A percentile compares a stretch with the other conserved stretches of the same genome.
These are phyloP conservation scores for Esox masquinongy DNA, from an alignment of 2,797 vertebrate species.

Conservation along the genomic window DNA sequence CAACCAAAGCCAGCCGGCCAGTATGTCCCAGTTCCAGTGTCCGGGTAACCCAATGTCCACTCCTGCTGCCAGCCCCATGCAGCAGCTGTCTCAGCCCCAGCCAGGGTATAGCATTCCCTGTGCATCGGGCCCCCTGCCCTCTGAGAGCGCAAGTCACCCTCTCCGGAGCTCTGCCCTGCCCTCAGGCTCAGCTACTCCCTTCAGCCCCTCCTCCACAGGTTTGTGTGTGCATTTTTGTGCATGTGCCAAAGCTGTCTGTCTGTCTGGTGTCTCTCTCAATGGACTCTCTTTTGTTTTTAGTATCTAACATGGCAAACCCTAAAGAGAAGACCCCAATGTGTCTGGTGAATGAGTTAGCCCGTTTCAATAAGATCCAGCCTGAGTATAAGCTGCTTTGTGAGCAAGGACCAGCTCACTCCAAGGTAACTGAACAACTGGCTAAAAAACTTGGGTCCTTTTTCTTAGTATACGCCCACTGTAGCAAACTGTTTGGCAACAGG, in stretches of 20 bases:
- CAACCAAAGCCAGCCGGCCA: conserved; percentile 50
- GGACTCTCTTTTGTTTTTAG: conserved; percentile 64
- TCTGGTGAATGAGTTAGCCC: conserved; percentile 99
- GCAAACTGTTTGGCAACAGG: not conserved
- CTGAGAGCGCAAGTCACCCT: conserved; percentile 94
- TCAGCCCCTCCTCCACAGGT: conserved; percentile 90
- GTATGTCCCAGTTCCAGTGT: conserved; percentile 94
- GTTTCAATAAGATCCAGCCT: conserved; percentile 95
- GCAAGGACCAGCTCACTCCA: conserved; percentile 92
- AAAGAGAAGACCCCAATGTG: conserved; percentile 99
- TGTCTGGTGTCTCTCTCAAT: not conserved
- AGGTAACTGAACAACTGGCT: conserved; percentile 69
- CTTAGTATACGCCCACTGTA: not conserved
- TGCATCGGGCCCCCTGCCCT: conserved; percentile 85
- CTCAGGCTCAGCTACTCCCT: conserved; percentile 88
- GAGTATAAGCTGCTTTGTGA: conserved; percentile 94
- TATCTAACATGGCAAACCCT: conserved; percentile 98
- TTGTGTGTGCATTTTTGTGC: conserved; percentile 31
- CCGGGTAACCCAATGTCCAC: conserved; percentile 80
- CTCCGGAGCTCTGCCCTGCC: conserved; percentile 91
- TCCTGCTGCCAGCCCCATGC: conserved; percentile 65
- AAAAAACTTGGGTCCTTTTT: not conserved
- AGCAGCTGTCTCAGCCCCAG: conserved; percentile 80
- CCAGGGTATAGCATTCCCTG: conserved; percentile 91
- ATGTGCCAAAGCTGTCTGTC: not conserved